These are phyloP conservation scores for Vollenhovia emeryi DNA, from an alignment of 1,140 invertebrate genomes.

Conservation along the genomic window DNA sequence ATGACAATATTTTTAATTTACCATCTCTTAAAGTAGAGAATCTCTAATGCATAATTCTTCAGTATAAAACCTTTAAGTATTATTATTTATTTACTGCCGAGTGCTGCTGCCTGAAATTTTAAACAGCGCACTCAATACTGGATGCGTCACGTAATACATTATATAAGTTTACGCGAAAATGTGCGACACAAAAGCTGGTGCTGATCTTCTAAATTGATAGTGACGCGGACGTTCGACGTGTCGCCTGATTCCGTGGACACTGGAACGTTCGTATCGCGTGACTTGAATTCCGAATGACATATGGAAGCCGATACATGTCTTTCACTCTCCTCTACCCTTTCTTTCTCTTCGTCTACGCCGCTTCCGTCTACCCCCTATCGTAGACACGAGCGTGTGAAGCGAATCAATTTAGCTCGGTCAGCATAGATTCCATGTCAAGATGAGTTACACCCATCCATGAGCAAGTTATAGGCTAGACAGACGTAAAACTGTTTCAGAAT, in stretches of 20 bases:
- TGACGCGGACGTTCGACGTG: conserved; percentile 71
- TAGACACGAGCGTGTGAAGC: conserved; percentile 55
- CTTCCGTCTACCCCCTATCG: not conserved
- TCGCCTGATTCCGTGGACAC: conserved; percentile 60
- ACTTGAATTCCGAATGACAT: conserved; percentile 63
- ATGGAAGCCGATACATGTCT: conserved; percentile 66
- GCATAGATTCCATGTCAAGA: conserved; percentile 50
- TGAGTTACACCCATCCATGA: conserved; percentile 43
- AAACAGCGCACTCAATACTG: not conserved
- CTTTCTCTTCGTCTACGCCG: not conserved
- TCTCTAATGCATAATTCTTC: not conserved
- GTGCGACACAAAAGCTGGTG: conserved; percentile 16
- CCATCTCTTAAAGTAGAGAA: conserved; percentile 1
- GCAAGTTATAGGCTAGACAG: conserved; percentile 20
- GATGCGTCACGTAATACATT: conserved; percentile 21
- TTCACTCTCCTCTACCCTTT: conserved; percentile 33
- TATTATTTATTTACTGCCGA: conserved; percentile 11
- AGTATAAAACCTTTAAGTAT: not conserved
- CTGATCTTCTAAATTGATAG: conserved; percentile 76
- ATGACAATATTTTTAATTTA: conserved; percentile 14
- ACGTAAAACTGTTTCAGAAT: conserved; percentile 44
- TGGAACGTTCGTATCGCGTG: conserved; percentile 45
- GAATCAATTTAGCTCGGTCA: conserved; percentile 46
- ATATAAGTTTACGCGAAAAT: conserved; percentile 24
- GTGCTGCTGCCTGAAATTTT: not conserved